Conservation (phyloP, 23 tunicate genomes). For the Trididemnum clinides region DNA sequence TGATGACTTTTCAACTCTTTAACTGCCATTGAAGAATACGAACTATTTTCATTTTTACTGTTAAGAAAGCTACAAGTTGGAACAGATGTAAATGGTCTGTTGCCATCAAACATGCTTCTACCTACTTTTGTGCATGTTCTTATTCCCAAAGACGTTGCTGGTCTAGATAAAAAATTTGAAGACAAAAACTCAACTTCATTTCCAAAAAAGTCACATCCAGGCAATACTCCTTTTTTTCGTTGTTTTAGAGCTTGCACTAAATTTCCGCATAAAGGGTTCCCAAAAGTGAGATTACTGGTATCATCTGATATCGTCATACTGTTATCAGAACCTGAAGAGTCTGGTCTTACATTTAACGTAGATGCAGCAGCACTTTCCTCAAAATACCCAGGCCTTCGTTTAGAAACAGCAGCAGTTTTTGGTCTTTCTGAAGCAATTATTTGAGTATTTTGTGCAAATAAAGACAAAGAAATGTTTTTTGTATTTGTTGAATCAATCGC, state of each 20-base stretch:
- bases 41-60: no score
- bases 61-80: no score
- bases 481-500: background rate
- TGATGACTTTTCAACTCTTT: background rate
- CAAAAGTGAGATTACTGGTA: slow-evolving; percentile 74
- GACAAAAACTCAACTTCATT: background rate
- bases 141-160: slow-evolving; percentile 21
- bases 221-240: slow-evolving; percentile 34
- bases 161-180: background rate
- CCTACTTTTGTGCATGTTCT: no score
- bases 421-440: slow-evolving; percentile 19
- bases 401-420: slow-evolving; percentile 37
- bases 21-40: no score
- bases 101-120: no score
- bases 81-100: no score
- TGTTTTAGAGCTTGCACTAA: slow-evolving; percentile 69
- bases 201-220: slow-evolving; percentile 3
- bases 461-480: background rate
- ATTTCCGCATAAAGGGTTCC: slow-evolving; percentile 84
- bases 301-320: slow-evolving; percentile 57
- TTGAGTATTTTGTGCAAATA: background rate
- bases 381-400: background rate
- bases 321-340: slow-evolving; percentile 72
- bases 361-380: background rate
- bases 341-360: slow-evolving; percentile 35